Conservation (phyloP, 1,140 invertebrate genomes). For the Thalassaphorura encarpata region DNA sequence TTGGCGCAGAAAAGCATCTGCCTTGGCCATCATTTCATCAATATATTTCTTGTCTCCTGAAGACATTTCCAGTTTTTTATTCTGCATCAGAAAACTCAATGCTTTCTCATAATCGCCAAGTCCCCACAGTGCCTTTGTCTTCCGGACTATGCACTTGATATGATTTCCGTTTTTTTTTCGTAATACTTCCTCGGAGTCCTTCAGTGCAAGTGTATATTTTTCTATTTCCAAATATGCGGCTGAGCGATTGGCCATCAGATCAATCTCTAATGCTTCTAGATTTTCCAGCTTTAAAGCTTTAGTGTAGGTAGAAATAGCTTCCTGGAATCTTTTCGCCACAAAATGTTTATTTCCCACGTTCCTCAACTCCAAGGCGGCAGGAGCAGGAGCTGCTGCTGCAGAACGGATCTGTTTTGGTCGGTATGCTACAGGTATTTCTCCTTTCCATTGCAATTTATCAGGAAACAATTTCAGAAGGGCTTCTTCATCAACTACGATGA, state of each 20-base stretch:
- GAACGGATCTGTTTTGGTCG: no score
- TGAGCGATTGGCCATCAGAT: conserved; percentile 4
- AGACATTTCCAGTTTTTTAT: background rate
- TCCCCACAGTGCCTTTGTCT: background rate
- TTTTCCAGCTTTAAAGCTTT: background rate
- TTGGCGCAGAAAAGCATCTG: background rate
- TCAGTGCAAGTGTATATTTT: background rate
- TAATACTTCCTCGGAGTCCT: background rate
- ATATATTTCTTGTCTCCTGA: background rate
- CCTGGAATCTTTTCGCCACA: background rate
- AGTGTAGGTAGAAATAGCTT: background rate
- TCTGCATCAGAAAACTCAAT: background rate
- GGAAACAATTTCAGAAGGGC: background rate
- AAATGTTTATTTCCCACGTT: conserved; percentile 2
- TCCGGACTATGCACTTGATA: background rate
- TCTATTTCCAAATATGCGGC: conserved; percentile 1
- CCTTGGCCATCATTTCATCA: background rate
- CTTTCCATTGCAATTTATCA: background rate
- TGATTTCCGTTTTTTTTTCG: background rate
- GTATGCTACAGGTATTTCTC: background rate
- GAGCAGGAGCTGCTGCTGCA: no score
- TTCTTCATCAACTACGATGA: background rate
- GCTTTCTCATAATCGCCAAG: background rate
- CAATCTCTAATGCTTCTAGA: background rate
- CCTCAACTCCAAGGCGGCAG: background rate